Evolutionary conservation across 2,888 invertebrate genomes (phyloP), one percentile per base, ranked within the genome.

Genomic region (Netelia fuscicornis): DNA sequence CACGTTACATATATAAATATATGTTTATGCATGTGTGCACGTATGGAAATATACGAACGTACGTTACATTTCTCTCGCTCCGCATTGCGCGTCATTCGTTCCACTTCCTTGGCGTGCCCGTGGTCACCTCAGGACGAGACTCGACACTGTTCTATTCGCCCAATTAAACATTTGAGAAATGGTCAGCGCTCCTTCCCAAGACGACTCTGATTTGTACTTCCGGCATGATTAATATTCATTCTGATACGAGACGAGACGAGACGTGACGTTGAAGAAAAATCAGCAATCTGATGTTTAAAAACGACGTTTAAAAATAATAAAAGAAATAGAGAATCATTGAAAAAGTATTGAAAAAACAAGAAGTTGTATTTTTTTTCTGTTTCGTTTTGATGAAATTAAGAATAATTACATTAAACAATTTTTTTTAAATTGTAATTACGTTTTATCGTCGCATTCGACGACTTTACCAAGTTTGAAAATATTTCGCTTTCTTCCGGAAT

Each of bases 101-200:
- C 92, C 92, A 92, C 91, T 93, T 90, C 90, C 92, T 89, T 92
- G 92, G 86, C 88, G 92, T 17, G 48, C 48, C 91, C 91, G 74
- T 67, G 92, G 92, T 92, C 92, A 92, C 91, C 90, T 90, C 90
- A 89, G 89, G 89, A 90, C 81, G 78, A 81, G 89, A 90, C 90
- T 92, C 91, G 90, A 93, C 74, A 80, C 80, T 80, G 67, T 60
- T 67, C 75, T 76, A 72, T 75, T 82, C 93, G 93, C 91, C 92
- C 93, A 93, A 93, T 93, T 93, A 93, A 93, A 92, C 93, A 91
- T 92, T 93, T 92, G 93, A 93, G 90, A 92, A 93, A 91, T 76
- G 71, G 90, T 91, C 91, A 91, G 90, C 90, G 90, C 91, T 90
- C 90, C 89, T 90, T 89, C 17, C 88, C 90, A 87, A 89, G 88